Base-by-base conservation (phyloP, 1,140 invertebrate species). In the Hyphantria cunea region DNA sequence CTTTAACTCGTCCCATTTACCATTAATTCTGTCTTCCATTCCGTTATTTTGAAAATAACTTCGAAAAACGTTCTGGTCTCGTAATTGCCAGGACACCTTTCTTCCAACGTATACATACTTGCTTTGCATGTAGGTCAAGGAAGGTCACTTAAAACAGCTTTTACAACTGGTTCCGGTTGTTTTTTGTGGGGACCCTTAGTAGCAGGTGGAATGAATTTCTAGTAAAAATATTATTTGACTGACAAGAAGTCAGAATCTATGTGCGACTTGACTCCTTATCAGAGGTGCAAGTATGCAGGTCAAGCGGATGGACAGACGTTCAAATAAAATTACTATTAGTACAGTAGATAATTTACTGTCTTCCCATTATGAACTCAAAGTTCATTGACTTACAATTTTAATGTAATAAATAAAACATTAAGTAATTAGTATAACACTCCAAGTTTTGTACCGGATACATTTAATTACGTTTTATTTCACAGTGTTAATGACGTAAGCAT, bases 61-160 rank as follows among this genome's bases (percentile, higher is more conserved):
- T 33, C 13, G 49, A 67, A 58, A 15, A 58, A 15, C 33, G 14
- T 58, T 58, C 33, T 31, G 60, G 64, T 64, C 52, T 49, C 64
- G 56, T 67, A 47, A 67, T 67, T 48, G 50, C 31, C 52, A 45
- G 49, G 52, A 59, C 62, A 74, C 69, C 68, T 79, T 80, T 83
- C 78, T 82, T 83, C 78, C 72, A 76, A 63, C 62, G 44, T 33
- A 17, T 41, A 61, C 64, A n/a, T 37, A 72, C 69, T 50, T 55
- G 66, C 42, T 45, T 50, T 58, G 42, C 58, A 74, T 69, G 64
- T 81, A 48, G 80, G 82, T 85, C 84, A 87, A 87, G 84, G 84
- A 78, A 75, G 78, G 66, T 76, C 65, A 65, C 51, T 77, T 68
- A 66, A 75, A 64, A 61, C 72, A 68, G 69, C 70, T 78, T 74